phyloP scores from a whole-genome alignment of 2,888 invertebrate genomes.

The Ganaspis brasiliensis region DNA sequence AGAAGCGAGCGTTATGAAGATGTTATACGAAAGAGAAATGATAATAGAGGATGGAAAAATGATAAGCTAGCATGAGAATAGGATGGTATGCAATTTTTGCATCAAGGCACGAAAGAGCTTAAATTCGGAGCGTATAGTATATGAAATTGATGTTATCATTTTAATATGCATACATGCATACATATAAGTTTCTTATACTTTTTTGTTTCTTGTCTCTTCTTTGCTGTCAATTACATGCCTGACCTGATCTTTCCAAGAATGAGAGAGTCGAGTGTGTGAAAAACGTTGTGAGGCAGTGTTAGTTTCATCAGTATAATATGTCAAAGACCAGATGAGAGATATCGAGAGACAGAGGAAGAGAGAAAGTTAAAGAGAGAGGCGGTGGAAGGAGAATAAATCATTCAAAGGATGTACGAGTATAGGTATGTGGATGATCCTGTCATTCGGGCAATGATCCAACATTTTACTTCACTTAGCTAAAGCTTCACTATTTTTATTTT shows the following conservation, averaged over 20 bases:
- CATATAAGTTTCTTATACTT: too few species aligned
- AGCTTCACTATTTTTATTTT: not conserved
- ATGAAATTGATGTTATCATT: not conserved
- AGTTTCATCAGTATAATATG: not conserved
- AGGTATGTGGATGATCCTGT: conserved; percentile 8
- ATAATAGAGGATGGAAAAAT: conserved; percentile 11
- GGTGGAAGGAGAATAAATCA: not conserved
- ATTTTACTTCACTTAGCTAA: conserved; percentile 1
- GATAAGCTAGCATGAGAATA: not conserved
- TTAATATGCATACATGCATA: not conserved
- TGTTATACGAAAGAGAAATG: not conserved
- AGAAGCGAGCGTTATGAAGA: conserved; percentile 3
- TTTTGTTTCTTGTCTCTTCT: not conserved
- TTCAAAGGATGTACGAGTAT: not conserved
- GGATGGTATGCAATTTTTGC: not conserved
- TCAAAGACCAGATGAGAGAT: not conserved
- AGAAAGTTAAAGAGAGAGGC: not conserved
- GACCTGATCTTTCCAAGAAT: not conserved
- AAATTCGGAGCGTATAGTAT: not conserved
- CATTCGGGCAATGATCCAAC: not conserved
- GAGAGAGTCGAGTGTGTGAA: not conserved
- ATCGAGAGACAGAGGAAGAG: not conserved
- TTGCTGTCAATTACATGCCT: not conserved
- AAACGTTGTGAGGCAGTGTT: not conserved
- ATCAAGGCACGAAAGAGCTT: not conserved